These are phyloP conservation scores for Hylia prasina DNA, from an alignment of 2,113 vertebrate species.

Conservation along the genomic window DNA sequence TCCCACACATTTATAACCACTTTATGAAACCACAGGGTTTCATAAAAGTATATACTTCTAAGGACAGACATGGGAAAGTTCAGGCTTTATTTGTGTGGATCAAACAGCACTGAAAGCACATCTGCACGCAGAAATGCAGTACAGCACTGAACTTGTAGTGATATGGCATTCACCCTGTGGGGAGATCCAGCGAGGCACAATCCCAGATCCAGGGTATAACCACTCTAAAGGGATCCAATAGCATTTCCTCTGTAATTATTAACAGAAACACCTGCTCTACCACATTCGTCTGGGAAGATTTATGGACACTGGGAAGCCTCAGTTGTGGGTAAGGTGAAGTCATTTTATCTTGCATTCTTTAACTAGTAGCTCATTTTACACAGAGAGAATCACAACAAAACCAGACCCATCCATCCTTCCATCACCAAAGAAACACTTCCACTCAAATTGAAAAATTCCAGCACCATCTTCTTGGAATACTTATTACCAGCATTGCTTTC, in stretches of 20 bases:
- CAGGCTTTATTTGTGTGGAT: neutral
- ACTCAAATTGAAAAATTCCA: neutral
- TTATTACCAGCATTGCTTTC: neutral
- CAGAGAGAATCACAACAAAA: neutral
- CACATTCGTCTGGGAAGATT: neutral
- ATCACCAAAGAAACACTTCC: neutral
- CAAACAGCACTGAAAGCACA: neutral
- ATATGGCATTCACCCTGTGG: accelerated
- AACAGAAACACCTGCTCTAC: neutral
- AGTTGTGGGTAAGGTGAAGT: neutral
- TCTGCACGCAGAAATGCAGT: neutral
- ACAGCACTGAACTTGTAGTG: neutral
- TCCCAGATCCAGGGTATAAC: neutral
- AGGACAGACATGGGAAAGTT: neutral
- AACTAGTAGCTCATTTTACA: neutral
- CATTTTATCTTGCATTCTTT: neutral
- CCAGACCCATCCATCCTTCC: neutral
- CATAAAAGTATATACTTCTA: neutral
- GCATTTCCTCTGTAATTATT: neutral
- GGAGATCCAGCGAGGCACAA: neutral
- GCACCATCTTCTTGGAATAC: neutral
- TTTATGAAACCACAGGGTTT: neutral
- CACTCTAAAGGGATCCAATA: neutral
- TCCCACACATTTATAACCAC: neutral
- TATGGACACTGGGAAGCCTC: neutral